phyloP scores from a whole-genome alignment of 2,113 vertebrate genomes.

The Antechinus flavipes region DNA sequence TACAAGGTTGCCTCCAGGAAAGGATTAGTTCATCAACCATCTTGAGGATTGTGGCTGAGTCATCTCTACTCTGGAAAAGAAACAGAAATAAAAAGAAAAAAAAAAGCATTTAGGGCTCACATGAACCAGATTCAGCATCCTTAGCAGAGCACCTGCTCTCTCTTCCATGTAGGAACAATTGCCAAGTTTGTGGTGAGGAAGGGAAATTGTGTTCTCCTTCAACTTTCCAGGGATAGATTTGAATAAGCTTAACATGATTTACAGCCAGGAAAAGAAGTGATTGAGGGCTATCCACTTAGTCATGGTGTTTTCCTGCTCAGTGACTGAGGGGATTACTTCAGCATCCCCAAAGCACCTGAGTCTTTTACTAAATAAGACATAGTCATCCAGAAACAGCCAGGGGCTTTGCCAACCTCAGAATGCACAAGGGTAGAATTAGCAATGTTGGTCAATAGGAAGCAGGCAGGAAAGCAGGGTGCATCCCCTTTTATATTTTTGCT shows the following conservation, averaged over 20 bases:
- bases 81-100: not conserved
- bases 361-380: not conserved
- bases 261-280: not conserved
- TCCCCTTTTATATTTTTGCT: not conserved
- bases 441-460: not conserved
- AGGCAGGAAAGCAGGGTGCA: not conserved
- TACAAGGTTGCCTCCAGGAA: not conserved
- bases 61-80: not conserved
- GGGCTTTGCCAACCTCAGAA: not conserved
- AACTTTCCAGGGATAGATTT: not conserved
- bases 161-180: not conserved
- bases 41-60: not conserved
- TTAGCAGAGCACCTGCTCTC: not conserved
- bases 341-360: not conserved
- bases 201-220: not conserved
- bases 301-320: not conserved
- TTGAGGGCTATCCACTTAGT: not conserved
- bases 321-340: not conserved
- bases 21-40: not conserved
- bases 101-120: not conserved
- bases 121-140: not conserved
- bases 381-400: not conserved
- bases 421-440: not conserved
- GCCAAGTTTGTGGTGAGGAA: not conserved
- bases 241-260: not conserved